phyloP scores from a whole-genome alignment of 2,113 vertebrate genomes.

The Ptilonorhynchus violaceus region DNA sequence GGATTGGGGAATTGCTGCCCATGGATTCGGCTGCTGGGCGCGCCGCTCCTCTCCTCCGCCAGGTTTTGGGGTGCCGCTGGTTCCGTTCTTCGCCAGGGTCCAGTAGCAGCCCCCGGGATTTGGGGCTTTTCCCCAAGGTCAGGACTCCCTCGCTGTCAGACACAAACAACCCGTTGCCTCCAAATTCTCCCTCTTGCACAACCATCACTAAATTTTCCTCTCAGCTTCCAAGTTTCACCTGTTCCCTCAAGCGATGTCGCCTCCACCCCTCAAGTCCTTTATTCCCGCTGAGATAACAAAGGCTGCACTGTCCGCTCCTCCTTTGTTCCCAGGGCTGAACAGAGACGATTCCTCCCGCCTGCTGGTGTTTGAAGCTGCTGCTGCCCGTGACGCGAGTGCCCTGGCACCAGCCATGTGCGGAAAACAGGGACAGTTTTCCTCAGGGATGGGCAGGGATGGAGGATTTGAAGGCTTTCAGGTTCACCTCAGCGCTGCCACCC shows the following conservation, averaged over 20 bases:
- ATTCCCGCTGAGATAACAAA: background rate
- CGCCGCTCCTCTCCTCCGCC: rapidly evolving
- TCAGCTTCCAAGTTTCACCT: background rate
- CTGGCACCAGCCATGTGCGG: background rate
- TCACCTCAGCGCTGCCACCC: background rate
- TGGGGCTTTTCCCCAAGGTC: background rate
- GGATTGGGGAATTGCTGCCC: background rate
- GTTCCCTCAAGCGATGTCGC: background rate
- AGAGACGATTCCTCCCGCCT: background rate
- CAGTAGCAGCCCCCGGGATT: background rate
- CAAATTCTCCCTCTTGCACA: background rate
- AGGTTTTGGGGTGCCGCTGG: background rate
- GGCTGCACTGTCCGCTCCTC: background rate
- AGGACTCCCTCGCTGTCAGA: background rate
- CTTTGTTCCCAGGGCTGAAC: background rate
- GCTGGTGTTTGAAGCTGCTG: rapidly evolving
- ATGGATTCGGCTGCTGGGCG: rapidly evolving
- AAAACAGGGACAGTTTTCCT: rapidly evolving
- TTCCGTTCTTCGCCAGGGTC: rapidly evolving
- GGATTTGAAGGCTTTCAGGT: background rate
- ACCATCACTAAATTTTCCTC: background rate
- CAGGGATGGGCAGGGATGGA: background rate
- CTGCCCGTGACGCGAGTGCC: rapidly evolving
- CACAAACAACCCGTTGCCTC: background rate
- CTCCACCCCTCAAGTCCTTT: background rate